Base-by-base conservation (phyloP, 2,113 vertebrate genomes). In the Syrmaticus mikado region DNA sequence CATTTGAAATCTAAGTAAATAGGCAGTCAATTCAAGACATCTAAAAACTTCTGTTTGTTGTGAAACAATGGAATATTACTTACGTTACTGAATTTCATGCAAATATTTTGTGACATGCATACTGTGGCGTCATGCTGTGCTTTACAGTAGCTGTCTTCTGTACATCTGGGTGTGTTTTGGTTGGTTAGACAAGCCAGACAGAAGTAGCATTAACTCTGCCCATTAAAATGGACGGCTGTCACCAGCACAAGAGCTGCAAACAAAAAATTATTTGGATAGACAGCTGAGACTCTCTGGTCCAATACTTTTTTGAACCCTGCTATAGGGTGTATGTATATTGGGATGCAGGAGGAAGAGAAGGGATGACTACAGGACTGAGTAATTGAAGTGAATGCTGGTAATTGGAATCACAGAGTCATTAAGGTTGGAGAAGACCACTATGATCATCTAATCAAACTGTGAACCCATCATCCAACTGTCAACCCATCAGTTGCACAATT, bases 1-100 rank as follows among this genome's bases (percentile, higher is more conserved):
- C 11, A 58, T 58, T 58, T 58, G 16, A 85, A 92, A 95, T 85
- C 74, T 89, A 89, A 95, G 50, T 46, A 74, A 93, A 75, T 30
- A 94, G 66, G 71, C 45, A 89, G 53, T 64, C 78, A 77, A 62
- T 10, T 41, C 34, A 72, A 67, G 64, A n/a, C 48, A 73, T 87
- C 21, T 34, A 75, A 68, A 94, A 87, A 92, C 67, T 85, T 84
- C 62, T 85, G 83, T 64, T 8, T n/a, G 65, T 82, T 38, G 75
- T 85, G 46, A 52, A 43, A 80, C 40, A 84, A 27, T 41, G 36
- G 24, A 62, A 40, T 40, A 38, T 65, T 65, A 41, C 34, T 46
- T 32, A 64, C 6, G 8, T 64, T 50, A 64, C 36, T 27, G 76
- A 50, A 34, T 32, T 52, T 43, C 38, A 25, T 40, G 38, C 36